Evolutionary conservation across 2,888 invertebrate species (phyloP).

Genomic region (Masnerella sp.): DNA sequence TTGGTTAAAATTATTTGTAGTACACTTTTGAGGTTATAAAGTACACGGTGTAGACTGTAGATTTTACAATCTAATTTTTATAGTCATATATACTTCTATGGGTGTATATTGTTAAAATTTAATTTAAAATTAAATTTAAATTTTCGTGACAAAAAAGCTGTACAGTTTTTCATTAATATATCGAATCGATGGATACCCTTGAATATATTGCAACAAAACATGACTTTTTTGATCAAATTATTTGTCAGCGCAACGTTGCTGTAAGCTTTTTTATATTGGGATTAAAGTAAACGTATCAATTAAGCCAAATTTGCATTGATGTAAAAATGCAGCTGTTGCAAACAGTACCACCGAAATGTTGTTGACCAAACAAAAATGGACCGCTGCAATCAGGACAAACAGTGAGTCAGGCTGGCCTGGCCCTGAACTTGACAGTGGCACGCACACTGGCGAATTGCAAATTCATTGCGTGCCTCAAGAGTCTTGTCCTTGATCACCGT

Average conservation of each 20-base stretch:
- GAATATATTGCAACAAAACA: too few relatives aligned
- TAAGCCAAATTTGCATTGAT: constrained; percentile 5
- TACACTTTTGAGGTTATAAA: too few relatives aligned
- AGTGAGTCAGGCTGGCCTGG: constrained; percentile 61
- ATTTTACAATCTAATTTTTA: too few relatives aligned
- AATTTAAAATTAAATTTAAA: not conserved
- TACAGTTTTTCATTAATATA: too few relatives aligned
- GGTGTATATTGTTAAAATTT: not conserved
- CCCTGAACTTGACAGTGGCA: constrained; percentile 63
- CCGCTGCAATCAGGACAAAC: constrained; percentile 48
- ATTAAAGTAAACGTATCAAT: not conserved
- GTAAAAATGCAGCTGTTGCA: constrained; percentile 20
- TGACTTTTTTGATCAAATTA: too few relatives aligned
- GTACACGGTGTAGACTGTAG: too few relatives aligned
- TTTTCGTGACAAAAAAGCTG: not conserved
- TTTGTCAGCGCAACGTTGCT: not conserved
- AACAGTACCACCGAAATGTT: constrained; percentile 27
- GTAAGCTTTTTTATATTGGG: not conserved
- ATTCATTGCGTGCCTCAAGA: constrained; percentile 59
- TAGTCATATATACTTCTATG: too few relatives aligned
- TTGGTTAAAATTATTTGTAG: too few relatives aligned
- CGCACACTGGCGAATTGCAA: constrained; percentile 60
- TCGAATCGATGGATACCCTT: too few relatives aligned
- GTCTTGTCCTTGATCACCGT: constrained; percentile 48
- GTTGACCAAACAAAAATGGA: constrained; percentile 49